These are phyloP conservation scores for Drosophila biarmipes DNA, from an alignment of 1,140 invertebrate genomes.

Conservation along the genomic window DNA sequence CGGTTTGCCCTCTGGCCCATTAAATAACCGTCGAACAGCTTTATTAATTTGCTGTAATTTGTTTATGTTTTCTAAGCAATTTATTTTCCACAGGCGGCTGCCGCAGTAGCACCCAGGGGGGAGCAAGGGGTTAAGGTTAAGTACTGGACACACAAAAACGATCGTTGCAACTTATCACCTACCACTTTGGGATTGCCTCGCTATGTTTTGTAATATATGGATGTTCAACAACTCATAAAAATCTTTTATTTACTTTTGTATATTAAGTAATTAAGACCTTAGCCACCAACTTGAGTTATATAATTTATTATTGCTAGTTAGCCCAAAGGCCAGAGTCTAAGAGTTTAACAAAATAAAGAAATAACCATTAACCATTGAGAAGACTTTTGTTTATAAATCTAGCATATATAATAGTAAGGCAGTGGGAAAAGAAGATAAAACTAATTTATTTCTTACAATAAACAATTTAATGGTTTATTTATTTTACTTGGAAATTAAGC, in stretches of 20 bases:
- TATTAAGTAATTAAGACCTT: too few relatives aligned
- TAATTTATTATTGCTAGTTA: too few relatives aligned
- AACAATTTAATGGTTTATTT: background rate
- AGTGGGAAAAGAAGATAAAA: background rate
- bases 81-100: conserved; percentile 41
- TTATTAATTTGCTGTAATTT: conserved; percentile 79
- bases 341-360: background rate
- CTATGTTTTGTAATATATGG: background rate
- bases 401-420: background rate
- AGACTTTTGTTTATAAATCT: background rate
- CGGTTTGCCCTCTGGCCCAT: conserved; percentile 42
- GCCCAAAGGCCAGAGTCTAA: too few relatives aligned
- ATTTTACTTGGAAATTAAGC: background rate
- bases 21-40: conserved; percentile 53
- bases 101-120: conserved; percentile 14
- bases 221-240: too few relatives aligned
- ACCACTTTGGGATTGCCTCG: background rate
- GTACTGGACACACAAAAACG: conserved; percentile 1
- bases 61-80: conserved; percentile 77
- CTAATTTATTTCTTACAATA: background rate
- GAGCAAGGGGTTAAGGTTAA: conserved; percentile 38
- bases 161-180: conserved; percentile 20
- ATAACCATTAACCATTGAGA: too few relatives aligned
- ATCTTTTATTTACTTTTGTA: too few relatives aligned
- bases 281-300: too few relatives aligned